Base-by-base conservation (phyloP, 2,888 invertebrate genomes). In the Bombylius major region DNA sequence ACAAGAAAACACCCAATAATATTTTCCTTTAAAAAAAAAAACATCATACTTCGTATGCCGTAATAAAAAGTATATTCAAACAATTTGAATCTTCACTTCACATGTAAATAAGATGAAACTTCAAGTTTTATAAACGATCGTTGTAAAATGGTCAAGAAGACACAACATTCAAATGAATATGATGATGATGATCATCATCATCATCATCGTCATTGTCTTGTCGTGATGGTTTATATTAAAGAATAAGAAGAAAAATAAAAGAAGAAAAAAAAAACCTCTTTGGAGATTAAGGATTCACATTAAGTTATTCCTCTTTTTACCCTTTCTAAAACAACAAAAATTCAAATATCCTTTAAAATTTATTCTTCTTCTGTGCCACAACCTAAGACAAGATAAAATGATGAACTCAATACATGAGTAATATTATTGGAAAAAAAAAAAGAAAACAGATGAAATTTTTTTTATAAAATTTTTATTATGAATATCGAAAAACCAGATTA, bases 341-440 rank as follows among this genome's bases (percentile, higher is more conserved):
- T 23, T 23, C 23, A 23, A 23, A 23, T 23, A 23, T 23, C 23
- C 23, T 23, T 23, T 23, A 23, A 23, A 3, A 23, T 23, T 23
- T 3, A 23, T 23, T 23, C 23, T 23, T 23, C 23, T 23, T 23
- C 23, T 23, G 23, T 23, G 47, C n/a, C 46, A 14, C 39, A 23
- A n/a, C 51, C 55, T 42, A 5, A 55, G 50, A 55, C 50, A 47
- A 55, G 51, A 55, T 51, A 34, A 55, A 51, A 55, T 51, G 55
- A 55, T 55, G 54, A 55, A 46, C 13, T 34, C 45, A 45, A 31
- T 11, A 50, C 47, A 55, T 55, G 55, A 55, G 50, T 47, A 55
- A 50, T 51, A 55, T 55, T 45, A 55, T 55, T 51, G 50, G 55
- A 55, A 55, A 55, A 33, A 50, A 5, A n/a, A 14, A 23, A 23